Evolutionary conservation across 1,140 invertebrate genomes (phyloP), one percentile per base, ranked within the genome.

Genomic region (Condylostylus longicornis): DNA sequence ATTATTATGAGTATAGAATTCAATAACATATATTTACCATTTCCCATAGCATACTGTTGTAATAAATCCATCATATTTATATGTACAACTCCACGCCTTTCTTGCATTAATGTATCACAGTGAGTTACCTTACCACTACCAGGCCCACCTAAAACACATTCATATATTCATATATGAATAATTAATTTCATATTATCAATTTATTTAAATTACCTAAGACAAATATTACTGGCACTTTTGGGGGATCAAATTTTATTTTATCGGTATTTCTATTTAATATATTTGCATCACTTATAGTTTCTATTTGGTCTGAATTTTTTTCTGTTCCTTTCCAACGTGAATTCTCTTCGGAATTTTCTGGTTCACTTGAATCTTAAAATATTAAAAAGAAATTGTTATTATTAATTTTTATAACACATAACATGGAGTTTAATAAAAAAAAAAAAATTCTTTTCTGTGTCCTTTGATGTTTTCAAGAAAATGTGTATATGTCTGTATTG

Each of bases 81-180:
- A 63, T 90, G 84, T 14, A 77, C 74, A 29, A 87, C 70, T 6
- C 81, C 82, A 33, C 75, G 74, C 45, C 80, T 76, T 60, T 88
- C 82, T 65, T 84, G 77, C 68, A 82, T 82, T 37, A 87, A 65
- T 50, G 78, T 84, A 57, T 90, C 84, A 61, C 84, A 87, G 63
- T 90, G 84, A 50, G 84, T 88, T 70, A 88, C 84, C 74, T 90
- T 90, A 28, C 85, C 85, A 54, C 82, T 87, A 45, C 85, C 85
- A 33, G 85, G 85, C 38, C 85, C 85, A 46, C 83, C 80, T 83
- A 51, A n/a, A 5, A 18, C 6, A 17, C 18, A 15, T 20, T 17
- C 5, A 18, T 18, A 18, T 5, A 13, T 34, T 34, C 20, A 19
- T 34, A 19, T 34, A n/a, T 34, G 18, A 34, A 20, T 4, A 15